A percentile compares a stretch with the other conserved stretches of the same genome.
phyloP scores from a whole-genome alignment of 2,797 vertebrate species.

The Emys orbicularis region DNA sequence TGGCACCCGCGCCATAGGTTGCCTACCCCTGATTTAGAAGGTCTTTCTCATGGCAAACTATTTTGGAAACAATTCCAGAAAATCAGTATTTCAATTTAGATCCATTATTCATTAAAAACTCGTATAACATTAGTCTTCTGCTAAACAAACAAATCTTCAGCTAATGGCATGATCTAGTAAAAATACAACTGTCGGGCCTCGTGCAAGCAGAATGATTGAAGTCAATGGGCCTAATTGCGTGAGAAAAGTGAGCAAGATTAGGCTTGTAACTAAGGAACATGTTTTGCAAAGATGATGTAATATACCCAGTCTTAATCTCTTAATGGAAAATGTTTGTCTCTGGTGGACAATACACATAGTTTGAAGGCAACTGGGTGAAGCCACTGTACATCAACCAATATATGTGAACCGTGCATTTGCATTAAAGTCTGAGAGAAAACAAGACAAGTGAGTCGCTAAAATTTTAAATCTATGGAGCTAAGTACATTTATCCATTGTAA shows the following conservation, averaged over 20 bases:
- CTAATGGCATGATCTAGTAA: slow-evolving; percentile 49
- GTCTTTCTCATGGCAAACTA: not conserved
- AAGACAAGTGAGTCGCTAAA: slow-evolving; percentile 51
- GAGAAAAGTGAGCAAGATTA: slow-evolving; percentile 62
- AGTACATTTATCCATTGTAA: not conserved
- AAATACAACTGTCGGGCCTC: slow-evolving; percentile 39
- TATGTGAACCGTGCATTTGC: slow-evolving; percentile 4
- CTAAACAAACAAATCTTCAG: slow-evolving; percentile 66
- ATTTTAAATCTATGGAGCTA: slow-evolving; percentile 12
- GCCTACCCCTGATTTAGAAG: not conserved
- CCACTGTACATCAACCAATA: slow-evolving; percentile 27
- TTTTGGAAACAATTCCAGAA: slow-evolving; percentile 34
- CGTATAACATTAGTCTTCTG: slow-evolving; percentile 45
- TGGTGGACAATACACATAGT: slow-evolving; percentile 6
- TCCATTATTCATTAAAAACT: slow-evolving; percentile 29
- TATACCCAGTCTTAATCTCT: not conserved
- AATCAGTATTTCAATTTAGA: slow-evolving; percentile 47
- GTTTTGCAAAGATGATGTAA: slow-evolving; percentile 49
- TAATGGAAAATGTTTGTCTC: slow-evolving; percentile 23
- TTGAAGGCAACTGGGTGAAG: slow-evolving; percentile 30
- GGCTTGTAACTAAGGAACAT: slow-evolving; percentile 48
- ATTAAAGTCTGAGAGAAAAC: slow-evolving; percentile 46
- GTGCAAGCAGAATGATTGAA: slow-evolving; percentile 45
- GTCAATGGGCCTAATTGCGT: slow-evolving; percentile 28
- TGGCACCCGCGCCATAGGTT: no score